Base-by-base conservation (phyloP, 2,888 invertebrate genomes). In the Girardia tigrina region DNA sequence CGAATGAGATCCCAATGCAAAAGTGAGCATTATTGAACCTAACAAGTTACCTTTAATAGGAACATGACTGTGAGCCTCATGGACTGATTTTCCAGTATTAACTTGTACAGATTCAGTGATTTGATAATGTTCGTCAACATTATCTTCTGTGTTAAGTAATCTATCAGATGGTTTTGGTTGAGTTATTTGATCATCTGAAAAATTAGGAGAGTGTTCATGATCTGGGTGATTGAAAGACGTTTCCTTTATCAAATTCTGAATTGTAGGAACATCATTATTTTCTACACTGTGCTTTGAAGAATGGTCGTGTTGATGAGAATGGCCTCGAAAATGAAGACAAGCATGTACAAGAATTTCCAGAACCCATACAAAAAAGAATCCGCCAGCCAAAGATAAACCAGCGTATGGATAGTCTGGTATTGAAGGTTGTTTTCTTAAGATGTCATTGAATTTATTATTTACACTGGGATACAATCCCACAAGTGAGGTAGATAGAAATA, bases 331-430 rank as follows among this genome's bases (percentile, higher is more conserved):
- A 23, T 73, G 73, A 20, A 73, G n/a, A 73, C 73, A 73, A 26
- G 26, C 29, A 28, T 75, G 75, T 20, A 74, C 72, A 27, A 2
- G 0, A 16, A 74, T 28, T n/a, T 75, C 75, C 20, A 75, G 70
- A 16, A 74, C 20, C 75, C 75, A 75, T 0, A 75, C 75, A n/a
- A 36, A n/a, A 74, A 75, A 75, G 73, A 75, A 75, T 0, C 75
- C 75, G 26, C 26, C 71, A 14, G 27, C 27, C 16, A 75, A 16
- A 16, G 72, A 23, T n/a, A 75, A 27, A 20, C 70, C 75, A 20
- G 75, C 27, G 1, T 72, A 26, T 27, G 75, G 75, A 42, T 73
- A 73, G 14, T 28, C 29, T 8, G 56, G 56, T 8, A 56, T 56
- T 8, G 4, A n/a, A 2, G 56, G n/a, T 12, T n/a, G 56, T 56